Base-by-base conservation (phyloP, 2,888 invertebrate species). In the Thalpophila matura region DNA sequence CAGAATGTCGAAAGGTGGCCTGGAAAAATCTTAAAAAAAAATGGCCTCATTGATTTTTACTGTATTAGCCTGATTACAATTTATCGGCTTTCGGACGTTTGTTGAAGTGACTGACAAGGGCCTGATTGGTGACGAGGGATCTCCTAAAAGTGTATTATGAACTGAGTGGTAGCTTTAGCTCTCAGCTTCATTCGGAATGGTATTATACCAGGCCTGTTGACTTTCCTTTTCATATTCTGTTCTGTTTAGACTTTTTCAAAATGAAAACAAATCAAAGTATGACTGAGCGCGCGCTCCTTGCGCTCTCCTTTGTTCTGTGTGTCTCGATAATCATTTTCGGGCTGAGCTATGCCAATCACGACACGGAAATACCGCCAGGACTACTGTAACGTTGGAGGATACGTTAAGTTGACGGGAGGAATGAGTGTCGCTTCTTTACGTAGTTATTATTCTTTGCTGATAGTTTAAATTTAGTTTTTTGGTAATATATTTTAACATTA, bases 31-130 rank as follows among this genome's bases (percentile, higher is more conserved):
- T 24, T 2, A 7, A 26, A 35, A 35, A 40, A 22, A 1, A 7
- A 7, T 12, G 9, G 9, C 31, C 3, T 27, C 18, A 45, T 58
- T 65, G 42, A 42, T n/a, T 29, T 45, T 51, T 35, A 46, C 22
- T n/a, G n/a, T n/a, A 33, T 29, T 24, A 4, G 14, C 42, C 55
- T 68, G 64, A 76, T 77, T 69, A 72, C 50, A 65, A 63, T 67
- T n/a, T 42, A 79, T 56, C 29, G 45, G 57, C 47, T 35, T 67
- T 67, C 61, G 50, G n/a, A n/a, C n/a, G n/a, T n/a, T n/a, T n/a
- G 67, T 69, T 76, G 57, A 50, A 71, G 78, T 77, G 76, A 72
- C 77, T 82, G 87, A 85, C 78, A 80, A 72, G 83, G 83, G 77
- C 68, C 60, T 54, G 74, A 78, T 74, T 66, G 72, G 76, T 83